These are phyloP conservation scores for Melinaea marsaeus DNA, from an alignment of 2,888 invertebrate genomes.

Conservation along the genomic window DNA sequence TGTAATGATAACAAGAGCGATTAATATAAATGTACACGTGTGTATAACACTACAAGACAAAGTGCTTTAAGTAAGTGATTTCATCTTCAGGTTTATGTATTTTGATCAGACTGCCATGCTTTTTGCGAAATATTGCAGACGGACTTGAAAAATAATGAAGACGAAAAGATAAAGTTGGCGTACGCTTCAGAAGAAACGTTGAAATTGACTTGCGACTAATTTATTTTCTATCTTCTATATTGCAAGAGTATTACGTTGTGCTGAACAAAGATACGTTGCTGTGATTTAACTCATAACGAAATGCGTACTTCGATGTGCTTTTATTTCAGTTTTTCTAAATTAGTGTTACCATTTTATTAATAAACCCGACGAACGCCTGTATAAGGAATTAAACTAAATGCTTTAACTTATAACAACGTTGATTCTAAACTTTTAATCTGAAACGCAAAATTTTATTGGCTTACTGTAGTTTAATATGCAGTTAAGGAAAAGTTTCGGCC, in stretches of 20 bases:
- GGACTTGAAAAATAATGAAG: conserved; percentile 72
- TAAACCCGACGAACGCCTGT: neutral
- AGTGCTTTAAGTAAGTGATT: too few relatives aligned
- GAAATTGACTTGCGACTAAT: conserved; percentile 59
- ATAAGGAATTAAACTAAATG: neutral
- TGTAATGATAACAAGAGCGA: too few relatives aligned
- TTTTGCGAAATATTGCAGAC: conserved; percentile 71
- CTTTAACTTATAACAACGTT: conserved; percentile 5
- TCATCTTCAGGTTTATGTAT: too few relatives aligned
- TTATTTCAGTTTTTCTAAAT: too few relatives aligned
- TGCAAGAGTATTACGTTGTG: conserved; percentile 5
- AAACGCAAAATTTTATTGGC: conserved; percentile 4
- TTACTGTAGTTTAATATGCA: neutral
- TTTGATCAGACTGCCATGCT: conserved; percentile 66
- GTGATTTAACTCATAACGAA: neutral
- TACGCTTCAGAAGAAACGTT: conserved; percentile 55
- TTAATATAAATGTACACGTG: too few relatives aligned
- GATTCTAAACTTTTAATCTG: conserved; percentile 6
- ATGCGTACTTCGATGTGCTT: too few relatives aligned
- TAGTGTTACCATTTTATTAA: too few relatives aligned
- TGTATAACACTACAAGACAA: too few relatives aligned
- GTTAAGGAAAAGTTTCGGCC: neutral
- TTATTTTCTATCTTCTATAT: conserved; percentile 60
- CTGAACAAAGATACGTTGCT: neutral
- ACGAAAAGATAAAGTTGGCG: conserved; percentile 64